These are phyloP conservation scores for Macrotis lagotis DNA, from an alignment of 2,113 vertebrate species.

Conservation along the genomic window DNA sequence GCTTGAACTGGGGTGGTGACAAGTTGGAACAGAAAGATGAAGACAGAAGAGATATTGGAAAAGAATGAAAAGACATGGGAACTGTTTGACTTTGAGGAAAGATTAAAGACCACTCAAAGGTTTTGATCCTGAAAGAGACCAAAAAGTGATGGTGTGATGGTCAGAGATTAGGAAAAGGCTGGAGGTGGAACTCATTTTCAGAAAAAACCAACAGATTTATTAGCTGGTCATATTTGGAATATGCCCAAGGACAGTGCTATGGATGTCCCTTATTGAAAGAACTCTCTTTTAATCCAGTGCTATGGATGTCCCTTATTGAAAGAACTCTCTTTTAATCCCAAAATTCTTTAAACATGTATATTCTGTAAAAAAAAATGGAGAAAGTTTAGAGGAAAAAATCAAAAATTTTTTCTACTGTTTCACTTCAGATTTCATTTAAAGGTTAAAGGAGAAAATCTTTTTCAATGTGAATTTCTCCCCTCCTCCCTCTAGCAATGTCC, in stretches of 20 bases:
- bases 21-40: neutral
- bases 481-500: neutral
- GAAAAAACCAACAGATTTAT: neutral
- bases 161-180: neutral
- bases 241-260: neutral
- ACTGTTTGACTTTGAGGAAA: accelerated
- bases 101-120: neutral
- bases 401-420: neutral
- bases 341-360: neutral
- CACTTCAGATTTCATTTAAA: neutral
- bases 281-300: neutral
- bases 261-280: neutral
- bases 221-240: neutral
- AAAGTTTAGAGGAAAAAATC: neutral
- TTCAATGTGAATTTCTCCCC: neutral
- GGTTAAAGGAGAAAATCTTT: neutral
- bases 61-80: neutral
- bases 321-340: neutral
- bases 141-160: neutral
- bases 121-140: neutral
- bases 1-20: neutral
- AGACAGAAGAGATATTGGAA: neutral
- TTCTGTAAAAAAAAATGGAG: neutral
- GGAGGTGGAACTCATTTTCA: neutral
- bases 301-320: neutral